Evolutionary conservation across 2,797 vertebrate genomes (phyloP).

Genomic region (Sitta carolinensis): DNA sequence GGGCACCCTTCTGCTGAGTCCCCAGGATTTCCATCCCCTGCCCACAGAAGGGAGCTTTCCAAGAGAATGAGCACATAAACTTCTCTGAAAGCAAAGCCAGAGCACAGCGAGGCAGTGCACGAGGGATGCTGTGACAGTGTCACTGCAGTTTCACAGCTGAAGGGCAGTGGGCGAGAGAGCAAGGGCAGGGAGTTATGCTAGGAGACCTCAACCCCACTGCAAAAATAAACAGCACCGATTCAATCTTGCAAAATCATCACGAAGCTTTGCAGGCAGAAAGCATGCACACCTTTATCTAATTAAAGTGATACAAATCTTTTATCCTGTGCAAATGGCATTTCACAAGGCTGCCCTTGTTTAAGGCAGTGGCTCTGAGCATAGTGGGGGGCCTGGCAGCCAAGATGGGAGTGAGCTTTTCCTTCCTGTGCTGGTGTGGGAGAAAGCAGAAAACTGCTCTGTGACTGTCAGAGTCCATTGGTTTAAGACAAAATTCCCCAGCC

Average conservation of each 20-base stretch:
- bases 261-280: not conserved
- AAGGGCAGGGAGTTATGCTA: not conserved
- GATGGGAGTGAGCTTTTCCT: not conserved
- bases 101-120: not conserved
- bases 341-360: not conserved
- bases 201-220: not conserved
- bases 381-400: not conserved
- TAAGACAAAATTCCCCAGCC: constrained; percentile 1
- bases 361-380: not conserved
- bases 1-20: not conserved
- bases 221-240: not conserved
- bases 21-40: not conserved
- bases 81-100: not conserved
- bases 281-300: not conserved
- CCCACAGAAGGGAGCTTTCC: not conserved
- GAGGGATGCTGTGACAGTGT: fast-evolving
- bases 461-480: not conserved
- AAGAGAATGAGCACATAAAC: not conserved
- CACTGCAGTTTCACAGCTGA: not conserved
- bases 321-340: not conserved
- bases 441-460: not conserved
- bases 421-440: not conserved
- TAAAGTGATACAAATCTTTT: not conserved
- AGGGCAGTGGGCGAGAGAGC: not conserved
- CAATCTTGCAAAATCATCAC: not conserved